Base-by-base conservation (phyloP, 2,797 vertebrate genomes). In the Alcedo atthis region DNA sequence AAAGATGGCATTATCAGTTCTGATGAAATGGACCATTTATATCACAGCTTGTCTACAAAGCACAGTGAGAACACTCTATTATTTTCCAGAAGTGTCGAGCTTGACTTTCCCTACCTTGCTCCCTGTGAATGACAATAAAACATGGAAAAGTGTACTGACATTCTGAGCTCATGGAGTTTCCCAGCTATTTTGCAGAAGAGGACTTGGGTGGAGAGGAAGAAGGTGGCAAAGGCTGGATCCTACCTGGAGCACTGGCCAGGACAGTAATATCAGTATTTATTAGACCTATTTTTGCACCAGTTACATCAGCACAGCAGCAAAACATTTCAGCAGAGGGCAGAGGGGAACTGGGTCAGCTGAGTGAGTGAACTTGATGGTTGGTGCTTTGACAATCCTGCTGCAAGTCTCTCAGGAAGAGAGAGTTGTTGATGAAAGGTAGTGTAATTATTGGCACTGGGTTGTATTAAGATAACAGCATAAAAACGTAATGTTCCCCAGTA, bases 401-500 rank as follows among this genome's bases (percentile, higher is more conserved):
- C 51, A 32, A 22, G 9, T 30, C 55, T 49, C 67, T 24, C 0
- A 10, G 67, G 74, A 70, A 90, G 51, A 3, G 0, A 71, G 26
- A 86, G 77, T 45, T 54, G 74, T 6, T 81, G 63, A 73, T 8
- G 15, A 88, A 85, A 88, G n/a, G 57, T 74, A 80, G 12, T 21
- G 26, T 19, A 87, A 90, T 88, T 91, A 91, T 12, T 71, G 21
- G 78, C 64, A 43, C 26, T 24, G 61, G 12, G 25, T 12, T 84
- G 53, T 62, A 70, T 28, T 77, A 86, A 88, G 80, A 51, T 62
- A 96, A 90, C 53, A 86, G 49, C 80, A 88, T 54, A 92, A 90
- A 93, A 93, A 35, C 33, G 54, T 91, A 79, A 85, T 86, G 62
- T 58, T 82, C 58, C 84, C 90, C 91, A 40, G 59, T 68, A 94